phyloP scores from a whole-genome alignment of 2,797 vertebrate species.

The Schizothorax lantsangensis region DNA sequence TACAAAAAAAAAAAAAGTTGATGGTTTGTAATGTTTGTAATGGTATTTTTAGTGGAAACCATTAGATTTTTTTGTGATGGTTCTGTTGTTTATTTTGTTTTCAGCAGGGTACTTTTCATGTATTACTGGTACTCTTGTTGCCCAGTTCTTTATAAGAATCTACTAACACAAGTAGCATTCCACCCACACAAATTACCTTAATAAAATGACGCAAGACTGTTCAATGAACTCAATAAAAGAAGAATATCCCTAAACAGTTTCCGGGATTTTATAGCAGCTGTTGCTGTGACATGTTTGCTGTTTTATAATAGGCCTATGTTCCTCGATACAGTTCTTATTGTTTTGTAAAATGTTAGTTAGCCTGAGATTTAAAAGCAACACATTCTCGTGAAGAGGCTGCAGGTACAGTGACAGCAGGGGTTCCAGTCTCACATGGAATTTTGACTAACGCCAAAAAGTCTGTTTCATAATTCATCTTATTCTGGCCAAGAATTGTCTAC shows the following conservation, averaged over 20 bases:
- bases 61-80: no score
- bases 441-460: background rate
- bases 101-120: no score
- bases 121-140: background rate
- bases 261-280: slow-evolving; percentile 13
- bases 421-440: background rate
- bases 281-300: background rate
- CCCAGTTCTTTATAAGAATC: background rate
- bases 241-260: background rate
- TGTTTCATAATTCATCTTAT: background rate
- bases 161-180: background rate
- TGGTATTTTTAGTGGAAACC: no score
- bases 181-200: slow-evolving; percentile 15
- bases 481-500: background rate
- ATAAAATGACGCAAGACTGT: slow-evolving; percentile 27
- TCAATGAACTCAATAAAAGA: slow-evolving; percentile 37
- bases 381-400: background rate
- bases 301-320: background rate
- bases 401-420: background rate
- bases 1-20: no score
- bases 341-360: background rate
- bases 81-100: no score
- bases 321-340: background rate
- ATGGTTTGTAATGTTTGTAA: no score
- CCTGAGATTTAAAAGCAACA: slow-evolving; percentile 12